phyloP scores from a whole-genome alignment of 2,888 invertebrate species.

The Nephrotoma guestfalica region DNA sequence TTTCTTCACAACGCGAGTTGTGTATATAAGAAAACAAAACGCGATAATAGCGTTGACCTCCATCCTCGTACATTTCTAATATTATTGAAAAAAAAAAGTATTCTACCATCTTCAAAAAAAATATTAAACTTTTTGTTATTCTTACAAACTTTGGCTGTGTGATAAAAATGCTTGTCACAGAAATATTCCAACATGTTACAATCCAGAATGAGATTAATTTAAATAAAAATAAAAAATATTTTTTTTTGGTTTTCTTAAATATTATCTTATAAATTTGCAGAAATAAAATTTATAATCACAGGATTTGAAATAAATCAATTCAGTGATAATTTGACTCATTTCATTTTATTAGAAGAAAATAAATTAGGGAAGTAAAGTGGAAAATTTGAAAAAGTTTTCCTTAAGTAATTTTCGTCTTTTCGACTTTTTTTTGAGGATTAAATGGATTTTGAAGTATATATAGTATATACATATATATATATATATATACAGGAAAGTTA shows the following conservation, averaged over 20 bases:
- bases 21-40: background rate
- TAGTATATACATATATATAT: background rate
- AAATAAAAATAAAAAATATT: background rate
- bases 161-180: background rate
- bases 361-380: background rate
- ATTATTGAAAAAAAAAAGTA: background rate
- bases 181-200: background rate
- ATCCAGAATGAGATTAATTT: background rate
- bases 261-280: background rate
- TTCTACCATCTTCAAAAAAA: background rate
- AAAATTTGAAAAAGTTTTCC: background rate
- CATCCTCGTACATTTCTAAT: background rate
- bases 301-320: background rate
- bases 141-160: background rate
- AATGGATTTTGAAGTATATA: background rate
- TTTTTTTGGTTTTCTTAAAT: background rate
- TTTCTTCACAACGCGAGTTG: background rate
- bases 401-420: background rate
- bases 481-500: background rate
- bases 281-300: background rate
- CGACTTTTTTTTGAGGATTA: background rate
- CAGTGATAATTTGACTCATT: background rate
- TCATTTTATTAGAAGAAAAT: background rate
- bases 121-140: background rate
- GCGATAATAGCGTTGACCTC: background rate